phyloP scores from a whole-genome alignment of 2,113 vertebrate genomes.

The Aldabrachelys gigantea region DNA sequence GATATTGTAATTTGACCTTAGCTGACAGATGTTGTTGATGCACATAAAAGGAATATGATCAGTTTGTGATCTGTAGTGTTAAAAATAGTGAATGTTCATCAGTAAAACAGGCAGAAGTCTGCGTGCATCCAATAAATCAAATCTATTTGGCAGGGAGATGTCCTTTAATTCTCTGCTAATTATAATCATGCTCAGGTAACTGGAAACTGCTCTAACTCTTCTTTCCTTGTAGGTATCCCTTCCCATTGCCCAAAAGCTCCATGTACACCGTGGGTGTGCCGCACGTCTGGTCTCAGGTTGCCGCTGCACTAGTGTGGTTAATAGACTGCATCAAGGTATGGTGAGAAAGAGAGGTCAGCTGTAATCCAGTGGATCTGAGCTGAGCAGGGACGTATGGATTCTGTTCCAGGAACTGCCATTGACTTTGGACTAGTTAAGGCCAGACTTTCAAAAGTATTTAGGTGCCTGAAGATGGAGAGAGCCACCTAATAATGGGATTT shows the following conservation, averaged over 20 bases:
- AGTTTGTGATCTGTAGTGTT: too few species aligned
- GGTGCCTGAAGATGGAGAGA: neutral
- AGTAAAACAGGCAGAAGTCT: too few species aligned
- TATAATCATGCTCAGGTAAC: neutral
- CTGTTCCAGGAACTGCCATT: neutral
- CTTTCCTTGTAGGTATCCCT: conserved; percentile 87
- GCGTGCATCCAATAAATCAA: too few species aligned
- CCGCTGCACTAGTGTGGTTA: conserved; percentile 92
- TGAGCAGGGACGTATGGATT: neutral
- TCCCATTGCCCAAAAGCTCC: conserved; percentile 92
- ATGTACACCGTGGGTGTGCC: conserved; percentile 98
- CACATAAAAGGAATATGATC: too few species aligned
- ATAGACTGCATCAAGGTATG: conserved; percentile 92
- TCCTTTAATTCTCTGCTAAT: too few species aligned
- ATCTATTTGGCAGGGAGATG: too few species aligned
- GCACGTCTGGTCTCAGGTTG: conserved; percentile 95
- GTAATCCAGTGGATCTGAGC: too few species aligned
- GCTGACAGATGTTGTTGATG: too few species aligned
- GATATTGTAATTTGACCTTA: too few species aligned
- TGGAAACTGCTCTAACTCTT: neutral
- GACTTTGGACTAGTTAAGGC: neutral
- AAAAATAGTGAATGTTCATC: too few species aligned
- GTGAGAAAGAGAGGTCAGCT: too few species aligned
- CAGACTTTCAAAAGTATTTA: neutral
- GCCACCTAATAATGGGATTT: neutral